These are phyloP conservation scores for Loripinus fragilis DNA, from an alignment of 2,888 invertebrate species.

Conservation along the genomic window DNA sequence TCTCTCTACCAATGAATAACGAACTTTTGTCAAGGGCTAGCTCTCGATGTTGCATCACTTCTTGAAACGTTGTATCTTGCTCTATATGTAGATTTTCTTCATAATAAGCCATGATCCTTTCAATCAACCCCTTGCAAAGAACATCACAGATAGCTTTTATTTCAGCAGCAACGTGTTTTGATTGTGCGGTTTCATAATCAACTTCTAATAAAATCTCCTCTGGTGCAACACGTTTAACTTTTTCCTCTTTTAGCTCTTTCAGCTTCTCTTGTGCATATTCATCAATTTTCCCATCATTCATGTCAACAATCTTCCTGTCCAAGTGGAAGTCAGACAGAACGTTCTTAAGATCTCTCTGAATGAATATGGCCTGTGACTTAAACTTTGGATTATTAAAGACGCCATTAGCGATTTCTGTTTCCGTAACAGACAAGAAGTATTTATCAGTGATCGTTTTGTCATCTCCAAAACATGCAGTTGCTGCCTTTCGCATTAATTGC, in stretches of 20 bases:
- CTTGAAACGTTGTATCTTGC: constrained; percentile 48
- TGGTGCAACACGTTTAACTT: constrained; percentile 21
- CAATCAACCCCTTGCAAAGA: constrained; percentile 40
- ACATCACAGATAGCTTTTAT: constrained; percentile 42
- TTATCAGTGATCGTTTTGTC: constrained; percentile 39
- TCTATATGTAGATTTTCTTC: constrained; percentile 47
- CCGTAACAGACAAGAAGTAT: constrained; percentile 55
- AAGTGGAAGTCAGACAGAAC: constrained; percentile 40
- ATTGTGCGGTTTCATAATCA: constrained; percentile 24
- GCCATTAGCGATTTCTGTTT: constrained; percentile 52
- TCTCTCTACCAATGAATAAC: constrained; percentile 52
- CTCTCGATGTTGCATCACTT: constrained; percentile 46
- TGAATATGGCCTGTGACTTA: constrained; percentile 31
- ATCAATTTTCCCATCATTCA: constrained; percentile 37
- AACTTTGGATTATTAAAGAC: constrained; percentile 40
- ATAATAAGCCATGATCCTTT: constrained; percentile 42
- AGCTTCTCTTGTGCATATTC: constrained; percentile 47
- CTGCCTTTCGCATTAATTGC: constrained; percentile 40
- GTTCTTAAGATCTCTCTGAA: constrained; percentile 39
- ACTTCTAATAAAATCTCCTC: constrained; percentile 27
- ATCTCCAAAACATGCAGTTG: constrained; percentile 40
- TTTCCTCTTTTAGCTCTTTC: constrained; percentile 38
- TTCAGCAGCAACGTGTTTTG: constrained; percentile 14
- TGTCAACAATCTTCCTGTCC: constrained; percentile 48
- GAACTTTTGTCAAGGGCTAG: constrained; percentile 49